These are phyloP conservation scores for Agonopterix arenella DNA, from an alignment of 2,888 invertebrate species.

Conservation along the genomic window DNA sequence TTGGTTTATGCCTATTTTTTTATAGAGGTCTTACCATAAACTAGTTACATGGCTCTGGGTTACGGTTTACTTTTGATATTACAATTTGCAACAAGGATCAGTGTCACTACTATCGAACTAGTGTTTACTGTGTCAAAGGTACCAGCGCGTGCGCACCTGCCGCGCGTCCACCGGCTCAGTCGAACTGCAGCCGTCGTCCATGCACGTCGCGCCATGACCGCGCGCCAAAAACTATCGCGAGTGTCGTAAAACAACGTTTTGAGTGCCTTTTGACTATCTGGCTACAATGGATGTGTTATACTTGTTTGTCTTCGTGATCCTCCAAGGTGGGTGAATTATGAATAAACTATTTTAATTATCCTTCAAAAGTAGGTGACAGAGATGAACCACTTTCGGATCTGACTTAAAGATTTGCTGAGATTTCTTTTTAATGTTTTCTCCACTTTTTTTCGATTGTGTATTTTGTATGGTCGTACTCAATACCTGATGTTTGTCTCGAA, in stretches of 20 bases:
- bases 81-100: no score
- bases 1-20: no score
- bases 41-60: no score
- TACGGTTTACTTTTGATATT: no score
- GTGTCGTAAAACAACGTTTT: conserved; percentile 37
- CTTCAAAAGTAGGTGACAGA: conserved; percentile 7
- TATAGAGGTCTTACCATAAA: no score
- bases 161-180: conserved; percentile 33
- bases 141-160: conserved; percentile 44
- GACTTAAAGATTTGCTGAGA: background rate
- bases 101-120: conserved; percentile 9
- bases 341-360: background rate
- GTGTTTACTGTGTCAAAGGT: background rate
- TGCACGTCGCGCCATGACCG: conserved; percentile 44
- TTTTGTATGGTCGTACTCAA: background rate
- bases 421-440: background rate
- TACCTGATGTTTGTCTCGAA: no score
- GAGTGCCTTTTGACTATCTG: conserved; percentile 29
- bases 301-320: conserved; percentile 32
- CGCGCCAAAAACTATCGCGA: conserved; percentile 43
- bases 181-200: conserved; percentile 28
- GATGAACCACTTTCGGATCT: conserved; percentile 4
- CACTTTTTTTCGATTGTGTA: background rate
- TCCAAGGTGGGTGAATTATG: conserved; percentile 38
- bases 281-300: conserved; percentile 55